Evolutionary conservation across 2,888 invertebrate species (phyloP), one percentile per base, ranked within the genome.

Genomic region (Microchrysa polita): DNA sequence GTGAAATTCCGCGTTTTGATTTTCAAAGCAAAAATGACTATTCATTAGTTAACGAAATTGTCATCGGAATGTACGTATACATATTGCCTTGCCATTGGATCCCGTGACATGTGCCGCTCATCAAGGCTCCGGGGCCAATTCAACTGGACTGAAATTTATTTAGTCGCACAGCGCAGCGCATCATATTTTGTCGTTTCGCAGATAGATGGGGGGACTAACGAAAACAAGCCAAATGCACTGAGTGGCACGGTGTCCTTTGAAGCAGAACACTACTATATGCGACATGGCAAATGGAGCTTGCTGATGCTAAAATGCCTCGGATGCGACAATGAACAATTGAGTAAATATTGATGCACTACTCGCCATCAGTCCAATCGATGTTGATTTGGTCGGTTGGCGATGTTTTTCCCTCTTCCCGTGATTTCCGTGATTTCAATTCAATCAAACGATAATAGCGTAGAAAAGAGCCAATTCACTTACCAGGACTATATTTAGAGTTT

Each of bases 401-500:
- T 34, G 27, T 34, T 34, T 34, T 34, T 34, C 27, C n/a, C 27
- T 34, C 7, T 34, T 34, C n/a, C n/a, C 27, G 27, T 34, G n/a
- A n/a, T n/a, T n/a, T n/a, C n/a, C n/a, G 27, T 34, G 27, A 34
- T 34, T 34, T 34, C 27, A 34, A 34, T 34, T 34, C 27, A 34
- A 34, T 34, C 2, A 34, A n/a, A n/a, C 2, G 27, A 34, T 34
- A 34, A 34, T 34, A 34, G 27, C 27, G 27, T 34, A 34, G 27
- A 48, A 48, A 2, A 48, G 48, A 10, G 16, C 16, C 16, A 34
- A 34, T 23, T 23, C 67, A 82, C 84, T 83, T 79, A 83, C 83
- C 82, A 84, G 82, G 78, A 84, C 80, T 79, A 83, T 80, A 80
- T 81, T 83, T 82, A 82, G 82, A 79, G 82, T 82, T 72, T 80